Evolutionary conservation across 2,113 vertebrate genomes (phyloP), one percentile per base, ranked within the genome.

Genomic region (Varanus salvator): DNA sequence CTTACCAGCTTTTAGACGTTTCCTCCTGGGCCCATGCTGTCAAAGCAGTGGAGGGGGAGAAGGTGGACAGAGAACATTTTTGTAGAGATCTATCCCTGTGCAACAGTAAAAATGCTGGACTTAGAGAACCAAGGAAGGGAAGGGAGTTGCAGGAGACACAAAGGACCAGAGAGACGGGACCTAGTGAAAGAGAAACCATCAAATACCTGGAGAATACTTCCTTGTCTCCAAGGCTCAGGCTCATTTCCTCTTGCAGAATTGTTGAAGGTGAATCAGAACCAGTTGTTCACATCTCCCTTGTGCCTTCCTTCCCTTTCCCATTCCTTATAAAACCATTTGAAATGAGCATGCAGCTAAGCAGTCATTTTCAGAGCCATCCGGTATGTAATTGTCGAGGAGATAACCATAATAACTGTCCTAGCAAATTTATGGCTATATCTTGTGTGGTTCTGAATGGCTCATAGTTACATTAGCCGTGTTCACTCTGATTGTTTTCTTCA

Each of bases 311-410:
- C 68, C n/a, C 91, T 64, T 69, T 84, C 91, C 75, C 75, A 83
- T 93, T 93, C 71, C 90, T 92, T 76, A 91, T 85, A 69, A 94
- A 93, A 69, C 91, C 12, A n/a, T 74, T 48, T 93, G 92, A 93
- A 92, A 93, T 87, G 86, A 90, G 87, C 25, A 80, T 19, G 25
- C 3, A 29, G 90, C 64, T 81, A 91, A 91, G 88, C 90, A 81
- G 57, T 86, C 90, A 93, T 95, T 97, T 96, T 95, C 94, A 71
- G 89, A 94, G 88, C 78, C 90, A 81, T 87, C 93, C 72, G 88
- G 86, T 85, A 60, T 93, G 90, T 93, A 95, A 95, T 91, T 96
- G 88, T 91, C 91, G 93, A 95, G 92, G 85, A 96, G 86, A 95
- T 92, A 92, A 93, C 93, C 31, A 50, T 92, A 91, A 89, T 48